Evolutionary conservation across 2,888 invertebrate species (phyloP), one percentile per base, ranked within the genome.

Genomic region (Pardosa pseudoannulata): DNA sequence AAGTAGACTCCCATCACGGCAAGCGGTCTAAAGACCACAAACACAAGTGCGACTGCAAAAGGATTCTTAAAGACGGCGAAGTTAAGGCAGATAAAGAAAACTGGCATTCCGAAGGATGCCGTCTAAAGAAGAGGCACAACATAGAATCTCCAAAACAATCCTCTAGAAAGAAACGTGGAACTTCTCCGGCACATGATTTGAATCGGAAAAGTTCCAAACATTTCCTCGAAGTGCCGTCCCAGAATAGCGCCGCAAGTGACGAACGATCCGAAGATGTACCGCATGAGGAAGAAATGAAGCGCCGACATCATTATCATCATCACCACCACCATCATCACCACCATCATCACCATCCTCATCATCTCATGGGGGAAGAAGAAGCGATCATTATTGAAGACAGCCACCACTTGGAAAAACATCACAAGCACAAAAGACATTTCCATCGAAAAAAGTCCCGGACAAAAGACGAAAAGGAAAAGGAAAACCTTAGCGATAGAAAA

Each of bases 301-400:
- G n/a, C n/a, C 29, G 41, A 32, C 76, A 83, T 27, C 82, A 86
- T 32, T 19, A 68, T 36, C 76, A 83, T n/a, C 76, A 72, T 23
- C 78, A 87, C 27, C 65, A 76, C 11, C 79, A 80, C 27, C 87
- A 87, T 56, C 79, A 86, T 27, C 74, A 79, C 27, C 79, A 79
- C 16, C 86, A 86, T 28, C 86, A 86, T 28, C 79, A 86, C n/a
- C 86, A 79, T 31, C 75, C 64, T 29, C 75, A 76, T 31, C 72
- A 65, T 6, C 79, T 64, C 1, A 41, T 71, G 0, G 46, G 32
- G 0, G 73, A 85, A n/a, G 75, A 75, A 39, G 79, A 79, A 16
- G 19, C 9, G 5, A 86, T 67, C 27, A 7, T 68, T 23, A 28
- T 39, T 19, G 74, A 74, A 27, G 73, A 73, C 1, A 1, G 39